phyloP scores from a whole-genome alignment of 2,888 invertebrate species.

The Druceiella hillmani region DNA sequence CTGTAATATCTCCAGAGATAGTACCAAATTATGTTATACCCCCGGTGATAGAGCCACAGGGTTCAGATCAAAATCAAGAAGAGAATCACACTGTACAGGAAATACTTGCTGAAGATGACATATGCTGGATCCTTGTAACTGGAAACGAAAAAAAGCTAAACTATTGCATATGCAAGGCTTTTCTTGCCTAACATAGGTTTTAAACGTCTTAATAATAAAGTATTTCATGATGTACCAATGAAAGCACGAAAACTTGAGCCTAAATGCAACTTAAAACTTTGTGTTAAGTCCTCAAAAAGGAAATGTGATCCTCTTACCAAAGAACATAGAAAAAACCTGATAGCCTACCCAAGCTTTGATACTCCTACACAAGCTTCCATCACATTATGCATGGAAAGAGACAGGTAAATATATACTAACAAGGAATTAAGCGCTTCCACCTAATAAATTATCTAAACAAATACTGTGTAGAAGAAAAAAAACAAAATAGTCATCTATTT shows the following conservation, averaged over 20 bases:
- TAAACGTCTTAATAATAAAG: constrained; percentile 1
- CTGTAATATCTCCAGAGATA: too few relatives aligned
- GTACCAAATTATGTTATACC: too few relatives aligned
- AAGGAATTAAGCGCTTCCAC: constrained; percentile 19
- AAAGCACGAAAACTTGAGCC: constrained; percentile 1
- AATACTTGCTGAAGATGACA: constrained; percentile 4
- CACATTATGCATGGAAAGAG: constrained; percentile 20
- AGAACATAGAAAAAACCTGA: too few relatives aligned
- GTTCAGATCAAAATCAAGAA: too few relatives aligned
- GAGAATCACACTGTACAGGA: background rate
- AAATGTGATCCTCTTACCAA: too few relatives aligned
- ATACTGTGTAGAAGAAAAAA: constrained; percentile 15
- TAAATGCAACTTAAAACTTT: constrained; percentile 2
- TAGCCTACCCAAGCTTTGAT: too few relatives aligned
- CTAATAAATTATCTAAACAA: constrained; percentile 19
- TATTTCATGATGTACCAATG: background rate
- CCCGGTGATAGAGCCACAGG: too few relatives aligned
- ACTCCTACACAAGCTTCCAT: constrained; percentile 24
- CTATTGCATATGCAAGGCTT: constrained; percentile 4
- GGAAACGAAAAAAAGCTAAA: constrained; percentile 12
- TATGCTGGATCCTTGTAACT: constrained; percentile 9
- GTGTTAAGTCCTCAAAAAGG: background rate
- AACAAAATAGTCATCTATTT: constrained; percentile 7
- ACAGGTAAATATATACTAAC: constrained; percentile 19
- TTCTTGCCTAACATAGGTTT: constrained; percentile 4